A percentile compares a stretch with the other conserved stretches of the same genome.
phyloP scores from a whole-genome alignment of 2,888 invertebrate genomes.

The Caenorhabditis sinica region DNA sequence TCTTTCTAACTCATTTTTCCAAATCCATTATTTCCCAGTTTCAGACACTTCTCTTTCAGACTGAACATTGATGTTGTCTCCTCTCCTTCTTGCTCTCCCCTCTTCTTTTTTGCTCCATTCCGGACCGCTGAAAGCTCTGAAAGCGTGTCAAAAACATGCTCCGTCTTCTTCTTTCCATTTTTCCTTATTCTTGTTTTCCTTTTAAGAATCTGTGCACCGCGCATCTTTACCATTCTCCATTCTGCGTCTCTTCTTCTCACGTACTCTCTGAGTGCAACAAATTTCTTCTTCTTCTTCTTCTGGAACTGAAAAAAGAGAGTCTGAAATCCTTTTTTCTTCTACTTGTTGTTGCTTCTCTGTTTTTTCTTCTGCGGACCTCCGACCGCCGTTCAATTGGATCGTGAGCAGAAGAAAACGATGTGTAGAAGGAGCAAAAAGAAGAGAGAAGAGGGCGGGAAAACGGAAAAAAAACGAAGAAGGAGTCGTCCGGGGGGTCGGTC shows the following conservation, averaged over 20 bases:
- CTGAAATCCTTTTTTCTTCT: constrained; percentile 28
- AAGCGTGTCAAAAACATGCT: constrained; percentile 59
- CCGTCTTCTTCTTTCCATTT: constrained; percentile 12
- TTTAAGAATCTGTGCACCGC: constrained; percentile 46
- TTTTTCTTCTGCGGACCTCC: constrained; percentile 12
- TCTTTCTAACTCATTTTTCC: neutral
- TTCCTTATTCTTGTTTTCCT: constrained; percentile 17
- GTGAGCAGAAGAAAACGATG: constrained; percentile 33
- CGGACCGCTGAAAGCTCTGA: constrained; percentile 48
- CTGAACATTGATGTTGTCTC: constrained; percentile 29
- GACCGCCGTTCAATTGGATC: constrained; percentile 55
- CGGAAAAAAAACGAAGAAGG: constrained; percentile 2
- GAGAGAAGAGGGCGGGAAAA: neutral
- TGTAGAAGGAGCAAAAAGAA: constrained; percentile 2
- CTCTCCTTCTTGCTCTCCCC: neutral
- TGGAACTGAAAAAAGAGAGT: constrained; percentile 10
- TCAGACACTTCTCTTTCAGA: constrained; percentile 1
- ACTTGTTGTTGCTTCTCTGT: constrained; percentile 35
- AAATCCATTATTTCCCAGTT: neutral
- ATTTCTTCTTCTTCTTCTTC: constrained; percentile 3
- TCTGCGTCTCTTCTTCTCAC: constrained; percentile 30
- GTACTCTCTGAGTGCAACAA: constrained; percentile 34
- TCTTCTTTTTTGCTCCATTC: neutral
- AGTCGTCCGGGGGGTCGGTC: constrained; percentile 22
- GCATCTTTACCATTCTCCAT: constrained; percentile 13